Base-by-base conservation (phyloP, 2,888 invertebrate species). In the Meta bourneti region DNA sequence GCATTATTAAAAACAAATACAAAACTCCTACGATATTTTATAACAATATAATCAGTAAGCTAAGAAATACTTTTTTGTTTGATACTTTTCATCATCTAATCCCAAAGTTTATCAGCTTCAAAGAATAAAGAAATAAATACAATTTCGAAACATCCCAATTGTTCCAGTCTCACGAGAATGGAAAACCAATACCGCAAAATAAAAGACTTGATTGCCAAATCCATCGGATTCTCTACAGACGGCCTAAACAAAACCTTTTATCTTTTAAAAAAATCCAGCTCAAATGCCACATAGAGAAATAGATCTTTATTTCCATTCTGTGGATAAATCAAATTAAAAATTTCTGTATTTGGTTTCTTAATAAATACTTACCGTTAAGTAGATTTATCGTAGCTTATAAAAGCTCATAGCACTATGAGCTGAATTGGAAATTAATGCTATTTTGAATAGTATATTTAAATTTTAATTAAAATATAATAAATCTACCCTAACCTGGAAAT, bases 131-230 rank as follows among this genome's bases (percentile, higher is more conserved):
- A 75, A 75, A 71, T 71, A 71, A 75, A 75, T 75, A 20, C 75
- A 75, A 75, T 75, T 75, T 34, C 20, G 19, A 34, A 9, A 34
- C 8, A 75, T 75, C 49, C 75, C 34, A 34, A 2, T 48, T 16
- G 6, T 71, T 19, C n/a, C 20, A 8, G 71, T 71, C 71, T 20
- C 71, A 0, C 0, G 16, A 34, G 75, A 75, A 49, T 7, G 16
- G 48, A 20, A 75, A 75, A 34, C 75, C 75, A 75, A 75, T 49
- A 11, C 34, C 48, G 49, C 48, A 75, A 75, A 48, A 75, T 34
- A 71, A 75, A 75, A 34, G 75, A 75, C 75, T 75, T 75, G 75
- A 75, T 75, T 75, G 75, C 75, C 2, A 34, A 75, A 34, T 34
- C 34, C 34, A 34, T 34, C 34, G 34, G 34, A 34, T 34, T 75